phyloP scores from a whole-genome alignment of 2,888 invertebrate genomes.

The Eupithecia exiguata region DNA sequence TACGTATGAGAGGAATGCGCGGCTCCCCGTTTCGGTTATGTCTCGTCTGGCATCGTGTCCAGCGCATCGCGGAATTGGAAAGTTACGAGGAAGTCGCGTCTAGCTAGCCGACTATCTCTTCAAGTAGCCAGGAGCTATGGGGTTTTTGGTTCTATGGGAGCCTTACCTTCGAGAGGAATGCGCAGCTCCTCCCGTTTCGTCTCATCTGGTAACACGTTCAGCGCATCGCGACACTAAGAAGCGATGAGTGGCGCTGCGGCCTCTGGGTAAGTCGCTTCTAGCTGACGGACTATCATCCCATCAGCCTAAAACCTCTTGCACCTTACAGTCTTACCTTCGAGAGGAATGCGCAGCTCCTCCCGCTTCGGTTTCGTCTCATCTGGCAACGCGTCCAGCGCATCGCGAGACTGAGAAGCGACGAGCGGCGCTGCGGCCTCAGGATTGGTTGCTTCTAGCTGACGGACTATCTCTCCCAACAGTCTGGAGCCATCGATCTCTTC shows the following conservation, averaged over 20 bases:
- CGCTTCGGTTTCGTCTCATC: conserved; percentile 60
- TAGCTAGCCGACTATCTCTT: too few relatives aligned
- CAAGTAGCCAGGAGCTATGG: too few relatives aligned
- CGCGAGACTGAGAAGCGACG: conserved; percentile 77
- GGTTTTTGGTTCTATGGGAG: too few relatives aligned
- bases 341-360: conserved; percentile 76
- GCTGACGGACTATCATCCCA: conserved; percentile 79
- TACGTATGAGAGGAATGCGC: too few relatives aligned
- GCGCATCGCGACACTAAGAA: conserved; percentile 75
- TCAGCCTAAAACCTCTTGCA: conserved; percentile 51
- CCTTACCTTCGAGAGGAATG: conserved; percentile 69
- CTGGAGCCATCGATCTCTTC: conserved; percentile 82
- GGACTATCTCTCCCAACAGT: conserved; percentile 78
- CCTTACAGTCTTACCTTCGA: conserved; percentile 56
- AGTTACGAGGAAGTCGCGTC: too few relatives aligned
- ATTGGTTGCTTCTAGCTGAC: conserved; percentile 78
- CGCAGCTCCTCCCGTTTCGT: conserved; percentile 69
- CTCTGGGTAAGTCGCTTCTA: conserved; percentile 66
- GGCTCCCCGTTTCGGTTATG: too few relatives aligned
- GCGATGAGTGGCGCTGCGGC: conserved; percentile 78
- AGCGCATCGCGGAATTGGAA: too few relatives aligned
- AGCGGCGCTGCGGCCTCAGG: conserved; percentile 79
- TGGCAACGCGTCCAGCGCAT: conserved; percentile 61
- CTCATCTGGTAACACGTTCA: conserved; percentile 56
- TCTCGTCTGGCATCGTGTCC: too few relatives aligned